Evolutionary conservation across 2,797 vertebrate species (phyloP).

Genomic region (Sardinella longiceps): DNA sequence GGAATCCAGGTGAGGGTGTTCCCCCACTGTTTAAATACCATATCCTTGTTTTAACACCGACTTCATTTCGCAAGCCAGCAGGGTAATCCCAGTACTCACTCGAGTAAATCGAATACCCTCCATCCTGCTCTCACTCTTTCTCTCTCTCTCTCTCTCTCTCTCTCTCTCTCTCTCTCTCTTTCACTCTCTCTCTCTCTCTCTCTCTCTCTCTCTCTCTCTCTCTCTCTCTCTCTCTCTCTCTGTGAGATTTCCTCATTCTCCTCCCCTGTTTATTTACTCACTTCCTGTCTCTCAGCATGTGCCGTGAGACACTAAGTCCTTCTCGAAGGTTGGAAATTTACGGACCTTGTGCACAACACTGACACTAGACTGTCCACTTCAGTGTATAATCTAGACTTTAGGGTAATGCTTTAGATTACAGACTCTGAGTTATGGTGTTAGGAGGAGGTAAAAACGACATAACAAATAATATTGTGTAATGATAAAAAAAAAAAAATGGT

Average conservation of each 20-base stretch:
- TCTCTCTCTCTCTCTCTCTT: not conserved
- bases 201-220: not conserved
- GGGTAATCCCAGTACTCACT: slow-evolving; percentile 65
- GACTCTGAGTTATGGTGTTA: too few relatives aligned
- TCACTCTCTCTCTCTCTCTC: not conserved
- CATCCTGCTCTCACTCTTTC: slow-evolving; percentile 41
- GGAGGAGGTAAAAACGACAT: too few relatives aligned
- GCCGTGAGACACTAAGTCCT: not conserved
- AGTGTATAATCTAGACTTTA: not conserved
- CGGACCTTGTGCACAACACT: not conserved
- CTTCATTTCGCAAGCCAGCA: slow-evolving; percentile 61
- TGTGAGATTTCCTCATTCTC: slow-evolving; percentile 9
- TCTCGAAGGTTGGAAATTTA: not conserved
- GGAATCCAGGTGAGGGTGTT: slow-evolving; percentile 59
- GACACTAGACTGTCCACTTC: not conserved
- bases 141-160: slow-evolving; percentile 16
- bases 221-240: not conserved
- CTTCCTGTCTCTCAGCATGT: not conserved
- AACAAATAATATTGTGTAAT: too few relatives aligned
- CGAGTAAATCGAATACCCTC: slow-evolving; percentile 66
- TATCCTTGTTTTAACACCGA: slow-evolving; percentile 73
- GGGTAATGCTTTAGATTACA: too few relatives aligned
- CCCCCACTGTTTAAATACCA: slow-evolving; percentile 68
- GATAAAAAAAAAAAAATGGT: too few relatives aligned
- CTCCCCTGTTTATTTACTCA: not conserved